phyloP scores from a whole-genome alignment of 2,888 invertebrate species.

The Rutpela maculata region DNA sequence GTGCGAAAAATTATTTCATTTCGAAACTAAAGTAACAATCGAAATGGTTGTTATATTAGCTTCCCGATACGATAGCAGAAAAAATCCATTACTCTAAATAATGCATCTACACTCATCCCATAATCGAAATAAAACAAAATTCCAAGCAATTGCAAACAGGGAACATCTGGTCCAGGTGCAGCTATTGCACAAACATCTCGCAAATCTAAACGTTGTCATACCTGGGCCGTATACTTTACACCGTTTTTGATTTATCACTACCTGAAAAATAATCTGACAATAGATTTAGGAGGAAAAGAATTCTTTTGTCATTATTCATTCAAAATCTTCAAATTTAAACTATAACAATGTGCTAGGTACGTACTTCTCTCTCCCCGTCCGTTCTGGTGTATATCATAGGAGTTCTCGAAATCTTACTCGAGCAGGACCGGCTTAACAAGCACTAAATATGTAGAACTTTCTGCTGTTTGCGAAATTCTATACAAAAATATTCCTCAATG shows the following conservation, averaged over 20 bases:
- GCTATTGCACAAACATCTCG: slow-evolving; percentile 44
- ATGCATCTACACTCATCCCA: not conserved
- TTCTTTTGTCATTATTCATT: slow-evolving; percentile 46
- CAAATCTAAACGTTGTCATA: slow-evolving; percentile 30
- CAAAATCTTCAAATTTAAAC: slow-evolving; percentile 50
- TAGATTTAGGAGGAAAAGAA: slow-evolving; percentile 50
- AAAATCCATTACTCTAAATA: not conserved
- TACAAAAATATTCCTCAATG: no score
- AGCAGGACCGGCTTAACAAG: not conserved
- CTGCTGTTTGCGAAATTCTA: no score
- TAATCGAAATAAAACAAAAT: slow-evolving; percentile 10
- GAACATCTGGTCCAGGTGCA: slow-evolving; percentile 49
- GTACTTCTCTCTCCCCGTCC: slow-evolving; percentile 19
- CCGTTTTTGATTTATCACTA: slow-evolving; percentile 53
- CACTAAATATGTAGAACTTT: no score
- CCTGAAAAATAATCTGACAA: slow-evolving; percentile 51
- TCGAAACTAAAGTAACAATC: not conserved
- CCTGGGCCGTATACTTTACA: slow-evolving; percentile 41
- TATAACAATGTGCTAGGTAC: slow-evolving; percentile 40
- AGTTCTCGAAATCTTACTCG: slow-evolving; percentile 1
- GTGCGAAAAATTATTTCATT: no score
- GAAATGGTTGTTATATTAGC: not conserved
- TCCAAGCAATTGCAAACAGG: slow-evolving; percentile 10
- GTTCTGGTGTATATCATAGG: not conserved
- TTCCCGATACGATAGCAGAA: not conserved